A percentile compares a stretch with the other conserved stretches of the same genome.
phyloP scores from a whole-genome alignment of 2,888 invertebrate species.

The Philonicus albiceps region DNA sequence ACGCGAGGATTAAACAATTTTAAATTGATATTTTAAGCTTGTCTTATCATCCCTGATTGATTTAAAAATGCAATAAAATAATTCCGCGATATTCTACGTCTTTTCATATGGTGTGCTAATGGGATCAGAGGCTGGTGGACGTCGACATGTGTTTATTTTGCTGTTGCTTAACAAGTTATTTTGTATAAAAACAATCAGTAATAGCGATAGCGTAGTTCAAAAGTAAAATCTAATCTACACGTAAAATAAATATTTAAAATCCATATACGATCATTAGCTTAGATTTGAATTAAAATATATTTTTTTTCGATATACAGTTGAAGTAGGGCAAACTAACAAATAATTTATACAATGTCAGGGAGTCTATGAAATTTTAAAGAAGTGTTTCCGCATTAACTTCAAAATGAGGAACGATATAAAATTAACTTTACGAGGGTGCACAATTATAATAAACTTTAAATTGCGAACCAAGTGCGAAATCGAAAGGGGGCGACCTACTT shows the following conservation, averaged over 20 bases:
- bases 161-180: not conserved
- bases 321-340: not conserved
- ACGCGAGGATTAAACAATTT: not conserved
- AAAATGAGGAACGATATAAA: not conserved
- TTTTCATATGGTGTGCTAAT: not conserved
- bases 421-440: not conserved
- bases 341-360: not conserved
- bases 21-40: not conserved
- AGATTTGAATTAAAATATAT: not conserved
- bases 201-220: not conserved
- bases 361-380: not conserved
- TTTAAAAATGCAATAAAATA: not conserved
- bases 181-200: not conserved
- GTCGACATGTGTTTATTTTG: not conserved
- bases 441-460: not conserved
- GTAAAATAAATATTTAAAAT: not conserved
- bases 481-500: not conserved
- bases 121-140: not conserved
- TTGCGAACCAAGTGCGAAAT: not conserved
- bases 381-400: not conserved
- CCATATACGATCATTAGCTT: not conserved
- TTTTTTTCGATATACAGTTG: not conserved
- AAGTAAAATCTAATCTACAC: not conserved
- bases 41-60: not conserved
- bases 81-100: not conserved